Evolutionary conservation across 2,113 vertebrate species (phyloP), one percentile per base, ranked within the genome.

Genomic region (Rhizomys pruinosus): DNA sequence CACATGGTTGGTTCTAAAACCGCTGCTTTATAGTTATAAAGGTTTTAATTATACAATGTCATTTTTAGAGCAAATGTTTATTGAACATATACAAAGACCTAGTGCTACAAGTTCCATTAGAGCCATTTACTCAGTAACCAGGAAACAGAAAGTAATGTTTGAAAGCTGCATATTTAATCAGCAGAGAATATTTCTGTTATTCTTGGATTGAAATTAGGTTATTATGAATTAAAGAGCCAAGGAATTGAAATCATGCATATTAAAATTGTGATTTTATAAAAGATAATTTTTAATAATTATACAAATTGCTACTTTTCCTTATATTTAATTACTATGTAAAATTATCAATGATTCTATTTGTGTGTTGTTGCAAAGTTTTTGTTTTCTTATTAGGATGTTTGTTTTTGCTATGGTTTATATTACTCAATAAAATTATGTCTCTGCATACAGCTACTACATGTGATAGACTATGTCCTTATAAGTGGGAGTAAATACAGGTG

Each of bases 341-440:
- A 73, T 73, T 77, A 68, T 16, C 57, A 59, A 64, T 64, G 81
- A 81, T 86, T 88, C 23, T 39, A 44, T 86, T 81, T 7, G 9
- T 84, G 4, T 68, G 3, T 0, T 69, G 0, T 57, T 52, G 11
- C 16, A 82, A 77, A 91, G 78, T 72, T 63, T 73, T 16, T 19
- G 3, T 91, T 37, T 87, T 78, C 27, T 29, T 91, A 68, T 93
- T 73, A 72, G 64, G n/a, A 74, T 68, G 1, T 82, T 84, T 80
- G 20, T 32, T 22, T 76, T 61, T 72, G 29, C 6, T 76, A 79
- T 59, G 22, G 59, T n/a, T 59, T 5, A 59, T 72, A 68, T 90
- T 39, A 85, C 15, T 68, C 57, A 25, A 73, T n/a, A 92, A 80
- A 59, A 59, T 79, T 87, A 34, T 64, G 61, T 55, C 3, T 61